Percentiles rank a stretch among this genome's conserved stretches.
These are phyloP conservation scores for Melipona quadrifasciata DNA, from an alignment of 1,140 invertebrate species.

Conservation along the genomic window DNA sequence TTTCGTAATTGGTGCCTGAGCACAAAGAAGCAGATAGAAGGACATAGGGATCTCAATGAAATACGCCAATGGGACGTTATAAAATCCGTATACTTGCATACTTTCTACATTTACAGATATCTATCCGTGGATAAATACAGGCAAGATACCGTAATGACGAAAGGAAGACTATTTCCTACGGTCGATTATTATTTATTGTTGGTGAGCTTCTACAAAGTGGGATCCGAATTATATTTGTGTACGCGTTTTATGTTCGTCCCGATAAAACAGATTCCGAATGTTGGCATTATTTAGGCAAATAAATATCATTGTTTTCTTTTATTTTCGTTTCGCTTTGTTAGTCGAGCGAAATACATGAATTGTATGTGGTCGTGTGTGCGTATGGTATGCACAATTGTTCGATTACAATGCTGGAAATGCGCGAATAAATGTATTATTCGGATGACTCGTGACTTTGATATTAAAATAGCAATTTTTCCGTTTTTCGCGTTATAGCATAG, in stretches of 20 bases:
- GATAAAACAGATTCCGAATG: not conserved
- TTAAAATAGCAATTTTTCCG: not conserved
- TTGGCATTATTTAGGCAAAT: not conserved
- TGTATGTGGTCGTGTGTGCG: not conserved
- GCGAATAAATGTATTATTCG: conserved; percentile 3
- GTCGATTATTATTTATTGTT: conserved; percentile 15
- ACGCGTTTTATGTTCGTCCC: not conserved
- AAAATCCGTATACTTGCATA: conserved; percentile 46
- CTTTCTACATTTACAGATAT: conserved; percentile 37
- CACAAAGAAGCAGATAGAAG: too few relatives aligned
- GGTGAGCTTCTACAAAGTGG: not conserved
- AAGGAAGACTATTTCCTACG: conserved; percentile 31
- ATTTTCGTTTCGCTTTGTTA: not conserved
- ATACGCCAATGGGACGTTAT: conserved; percentile 23
- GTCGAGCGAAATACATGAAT: not conserved
- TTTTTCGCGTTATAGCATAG: too few relatives aligned
- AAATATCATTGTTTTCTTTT: not conserved
- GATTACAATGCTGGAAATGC: not conserved
- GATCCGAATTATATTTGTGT: not conserved
- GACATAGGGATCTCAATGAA: not conserved
- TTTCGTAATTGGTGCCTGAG: conserved; percentile 15
- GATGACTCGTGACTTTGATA: not conserved
- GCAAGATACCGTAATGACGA: conserved; percentile 7
- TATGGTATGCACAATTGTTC: not conserved
- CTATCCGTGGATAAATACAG: conserved; percentile 30